Percentiles rank a stretch among this genome's conserved stretches.
These are phyloP conservation scores for Cynopterus sphinx DNA, from an alignment of 2,797 vertebrate species.

Conservation along the genomic window DNA sequence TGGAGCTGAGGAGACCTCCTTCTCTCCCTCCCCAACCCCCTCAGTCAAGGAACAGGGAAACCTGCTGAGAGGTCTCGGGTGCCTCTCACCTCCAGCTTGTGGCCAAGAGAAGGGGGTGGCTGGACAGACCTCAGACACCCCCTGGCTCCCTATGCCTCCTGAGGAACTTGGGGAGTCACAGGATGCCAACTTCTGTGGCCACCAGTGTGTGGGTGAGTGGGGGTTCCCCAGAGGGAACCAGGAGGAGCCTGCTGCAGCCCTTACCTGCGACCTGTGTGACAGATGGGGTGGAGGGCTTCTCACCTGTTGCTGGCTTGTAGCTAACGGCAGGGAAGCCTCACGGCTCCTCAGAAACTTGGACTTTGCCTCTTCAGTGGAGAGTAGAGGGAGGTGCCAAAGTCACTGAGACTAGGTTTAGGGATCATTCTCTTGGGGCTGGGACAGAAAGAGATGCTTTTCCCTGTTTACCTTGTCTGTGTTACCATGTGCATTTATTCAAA, in stretches of 20 bases:
- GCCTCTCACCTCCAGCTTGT: background rate
- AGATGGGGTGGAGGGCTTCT: background rate
- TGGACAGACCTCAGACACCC: background rate
- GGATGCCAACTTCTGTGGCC: background rate
- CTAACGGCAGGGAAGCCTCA: background rate
- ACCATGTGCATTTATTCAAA: background rate
- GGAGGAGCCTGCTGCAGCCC: background rate
- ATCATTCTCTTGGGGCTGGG: background rate
- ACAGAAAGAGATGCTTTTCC: background rate
- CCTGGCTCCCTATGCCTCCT: too few relatives aligned
- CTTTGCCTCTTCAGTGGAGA: background rate
- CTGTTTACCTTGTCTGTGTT: background rate
- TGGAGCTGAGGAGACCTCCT: background rate
- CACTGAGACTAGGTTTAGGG: background rate
- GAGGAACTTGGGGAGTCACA: background rate
- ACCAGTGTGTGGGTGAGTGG: background rate
- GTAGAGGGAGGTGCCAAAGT: background rate
- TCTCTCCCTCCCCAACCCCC: background rate
- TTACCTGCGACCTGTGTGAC: background rate
- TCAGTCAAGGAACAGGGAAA: background rate
- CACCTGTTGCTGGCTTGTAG: background rate
- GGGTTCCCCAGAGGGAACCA: background rate
- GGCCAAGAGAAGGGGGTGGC: background rate
- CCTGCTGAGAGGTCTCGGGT: background rate
- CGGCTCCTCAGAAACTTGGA: background rate